Percentiles rank a stretch among this genome's conserved stretches.
Conservation (phyloP, 2,888 invertebrate genomes). For the Epirrhoe tristata region DNA sequence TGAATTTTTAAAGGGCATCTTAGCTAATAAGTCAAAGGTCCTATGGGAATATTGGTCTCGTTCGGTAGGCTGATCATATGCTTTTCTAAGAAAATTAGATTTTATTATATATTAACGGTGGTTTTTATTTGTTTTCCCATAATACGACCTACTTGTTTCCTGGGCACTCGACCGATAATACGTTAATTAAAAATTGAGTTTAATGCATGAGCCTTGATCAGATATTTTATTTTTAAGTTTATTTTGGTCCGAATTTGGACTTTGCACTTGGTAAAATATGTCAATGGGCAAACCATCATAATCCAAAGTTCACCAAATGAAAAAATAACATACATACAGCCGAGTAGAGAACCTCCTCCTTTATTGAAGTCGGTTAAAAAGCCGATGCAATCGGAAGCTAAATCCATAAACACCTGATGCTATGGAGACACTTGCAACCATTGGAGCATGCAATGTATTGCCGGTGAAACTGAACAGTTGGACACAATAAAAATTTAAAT, state of each 20-base stretch:
- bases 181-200: too few species aligned
- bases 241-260: neutral
- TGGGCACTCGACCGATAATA: too few species aligned
- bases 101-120: too few species aligned
- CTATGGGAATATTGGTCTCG: neutral
- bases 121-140: too few species aligned
- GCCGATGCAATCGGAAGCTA: constrained; percentile 11
- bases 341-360: too few species aligned
- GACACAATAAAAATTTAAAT: constrained; percentile 11
- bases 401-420: constrained; percentile 28
- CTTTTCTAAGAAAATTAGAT: neutral
- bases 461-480: constrained; percentile 14
- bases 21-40: constrained; percentile 29
- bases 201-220: too few species aligned
- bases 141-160: too few species aligned
- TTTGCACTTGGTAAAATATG: neutral
- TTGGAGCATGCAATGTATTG: constrained; percentile 5
- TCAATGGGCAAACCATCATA: neutral
- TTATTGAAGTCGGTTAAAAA: too few species aligned
- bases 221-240: too few species aligned
- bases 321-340: constrained; percentile 16
- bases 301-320: constrained; percentile 4
- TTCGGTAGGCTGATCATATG: neutral
- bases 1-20: constrained; percentile 37
- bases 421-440: constrained; percentile 18